Conservation (phyloP, 2,888 invertebrate genomes). For the Hirtodrosophila cameraria region DNA sequence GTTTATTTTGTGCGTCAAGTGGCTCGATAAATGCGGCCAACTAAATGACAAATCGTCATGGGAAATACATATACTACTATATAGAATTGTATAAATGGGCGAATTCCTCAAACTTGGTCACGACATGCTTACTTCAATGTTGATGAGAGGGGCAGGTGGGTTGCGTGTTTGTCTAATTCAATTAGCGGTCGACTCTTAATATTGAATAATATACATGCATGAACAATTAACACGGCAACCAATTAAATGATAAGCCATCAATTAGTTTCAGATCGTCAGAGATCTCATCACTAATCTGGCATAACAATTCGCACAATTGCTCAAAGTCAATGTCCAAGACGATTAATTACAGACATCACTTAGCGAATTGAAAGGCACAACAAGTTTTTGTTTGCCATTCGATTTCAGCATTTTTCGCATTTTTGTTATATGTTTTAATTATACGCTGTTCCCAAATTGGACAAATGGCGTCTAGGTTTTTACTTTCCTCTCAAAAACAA, state of each 20-base stretch:
- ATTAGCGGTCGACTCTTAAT: slow-evolving; percentile 27
- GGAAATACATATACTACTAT: no score
- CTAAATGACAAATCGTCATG: slow-evolving; percentile 25
- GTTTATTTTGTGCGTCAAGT: slow-evolving; percentile 43
- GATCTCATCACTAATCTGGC: slow-evolving; percentile 7
- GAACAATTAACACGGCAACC: slow-evolving; percentile 30
- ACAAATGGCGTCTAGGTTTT: no score
- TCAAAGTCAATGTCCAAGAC: slow-evolving; percentile 57
- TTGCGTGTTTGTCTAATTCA: slow-evolving; percentile 21
- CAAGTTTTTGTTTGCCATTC: slow-evolving; percentile 18
- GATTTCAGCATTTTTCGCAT: slow-evolving; percentile 3
- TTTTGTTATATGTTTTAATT: background rate
- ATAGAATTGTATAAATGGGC: no score
- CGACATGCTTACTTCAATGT: slow-evolving; percentile 23
- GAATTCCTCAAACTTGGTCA: slow-evolving; percentile 24
- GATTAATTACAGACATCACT: slow-evolving; percentile 54
- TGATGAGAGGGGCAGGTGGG: background rate
- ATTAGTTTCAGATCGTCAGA: slow-evolving; percentile 1
- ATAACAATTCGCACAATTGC: slow-evolving; percentile 47
- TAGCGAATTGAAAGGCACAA: slow-evolving; percentile 11
- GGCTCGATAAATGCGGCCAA: slow-evolving; percentile 26
- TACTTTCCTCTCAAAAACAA: no score
- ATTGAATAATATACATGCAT: slow-evolving; percentile 38
- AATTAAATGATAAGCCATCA: slow-evolving; percentile 51
- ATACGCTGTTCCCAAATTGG: no score